Conservation (phyloP, 2,888 invertebrate genomes). For the Acrobasis consociella region DNA sequence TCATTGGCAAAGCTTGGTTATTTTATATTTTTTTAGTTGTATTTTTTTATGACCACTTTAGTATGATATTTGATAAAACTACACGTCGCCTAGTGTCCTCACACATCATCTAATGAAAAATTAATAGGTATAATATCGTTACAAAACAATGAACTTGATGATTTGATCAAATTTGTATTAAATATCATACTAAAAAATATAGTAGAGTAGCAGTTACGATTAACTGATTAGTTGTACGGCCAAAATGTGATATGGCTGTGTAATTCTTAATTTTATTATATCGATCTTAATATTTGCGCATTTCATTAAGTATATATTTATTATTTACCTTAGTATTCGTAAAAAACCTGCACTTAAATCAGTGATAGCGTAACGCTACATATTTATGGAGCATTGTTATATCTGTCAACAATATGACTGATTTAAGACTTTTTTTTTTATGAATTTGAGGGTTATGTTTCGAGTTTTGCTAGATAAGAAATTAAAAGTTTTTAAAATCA, state of each 20-base stretch:
- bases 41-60: conserved; percentile 11
- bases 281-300: conserved; percentile 46
- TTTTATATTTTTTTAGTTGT: conserved; percentile 15
- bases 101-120: too few relatives aligned
- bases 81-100: neutral
- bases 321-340: conserved; percentile 19
- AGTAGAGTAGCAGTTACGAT: conserved; percentile 19
- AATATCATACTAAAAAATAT: conserved; percentile 21
- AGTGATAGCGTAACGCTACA: too few relatives aligned
- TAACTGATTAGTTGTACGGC: conserved; percentile 47
- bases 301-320: conserved; percentile 35
- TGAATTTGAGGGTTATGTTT: conserved; percentile 24
- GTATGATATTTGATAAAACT: conserved; percentile 15
- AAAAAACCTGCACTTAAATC: too few relatives aligned
- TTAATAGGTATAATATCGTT: neutral
- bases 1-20: conserved; percentile 23
- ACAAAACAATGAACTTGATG: neutral
- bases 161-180: conserved; percentile 15
- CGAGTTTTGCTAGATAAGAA: conserved; percentile 53
- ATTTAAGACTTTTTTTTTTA: too few relatives aligned
- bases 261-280: conserved; percentile 43
- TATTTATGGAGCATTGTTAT: too few relatives aligned
- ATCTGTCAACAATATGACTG: too few relatives aligned
- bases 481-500: conserved; percentile 49
- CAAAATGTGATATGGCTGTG: conserved; percentile 67